Evolutionary conservation across 2,797 vertebrate genomes (phyloP).

Genomic region (Arnoldichthys spilopterus): DNA sequence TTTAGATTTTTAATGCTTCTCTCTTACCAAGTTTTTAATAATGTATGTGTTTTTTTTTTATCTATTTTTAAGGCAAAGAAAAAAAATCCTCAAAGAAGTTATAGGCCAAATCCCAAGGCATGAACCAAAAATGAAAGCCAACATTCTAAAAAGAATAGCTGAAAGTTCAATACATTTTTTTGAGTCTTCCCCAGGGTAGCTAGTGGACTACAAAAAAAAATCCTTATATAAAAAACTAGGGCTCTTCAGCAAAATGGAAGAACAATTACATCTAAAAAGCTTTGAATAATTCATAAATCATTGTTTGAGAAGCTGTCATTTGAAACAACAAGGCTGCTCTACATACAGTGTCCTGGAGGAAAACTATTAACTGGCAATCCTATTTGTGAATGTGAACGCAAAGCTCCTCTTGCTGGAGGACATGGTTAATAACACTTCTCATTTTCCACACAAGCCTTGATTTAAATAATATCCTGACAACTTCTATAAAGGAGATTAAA

Average conservation of each 20-base stretch:
- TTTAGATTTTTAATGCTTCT: not conserved
- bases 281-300: slow-evolving; percentile 53
- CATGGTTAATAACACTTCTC: slow-evolving; percentile 26
- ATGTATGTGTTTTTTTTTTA: slow-evolving; percentile 11
- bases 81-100: not conserved
- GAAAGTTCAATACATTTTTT: slow-evolving; percentile 33
- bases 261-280: slow-evolving; percentile 40
- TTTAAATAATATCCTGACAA: slow-evolving; percentile 4
- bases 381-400: slow-evolving; percentile 24
- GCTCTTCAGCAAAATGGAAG: slow-evolving; percentile 39
- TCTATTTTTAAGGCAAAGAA: slow-evolving; percentile 1
- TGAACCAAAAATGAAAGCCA: slow-evolving; percentile 13
- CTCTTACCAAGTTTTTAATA: not conserved
- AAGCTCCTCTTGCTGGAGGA: slow-evolving; percentile 38
- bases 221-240: slow-evolving; percentile 43
- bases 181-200: slow-evolving; percentile 40
- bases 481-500: not conserved
- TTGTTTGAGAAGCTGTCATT: slow-evolving; percentile 49
- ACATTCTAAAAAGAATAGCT: slow-evolving; percentile 41
- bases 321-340: slow-evolving; percentile 50
- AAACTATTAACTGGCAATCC: slow-evolving; percentile 12
- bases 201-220: slow-evolving; percentile 20
- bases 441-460: slow-evolving; percentile 19
- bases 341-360: slow-evolving; percentile 41
- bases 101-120: slow-evolving; percentile 35